Evolutionary conservation across 2,888 invertebrate species (phyloP).

Genomic region (Elaeidobius kamerunicus): DNA sequence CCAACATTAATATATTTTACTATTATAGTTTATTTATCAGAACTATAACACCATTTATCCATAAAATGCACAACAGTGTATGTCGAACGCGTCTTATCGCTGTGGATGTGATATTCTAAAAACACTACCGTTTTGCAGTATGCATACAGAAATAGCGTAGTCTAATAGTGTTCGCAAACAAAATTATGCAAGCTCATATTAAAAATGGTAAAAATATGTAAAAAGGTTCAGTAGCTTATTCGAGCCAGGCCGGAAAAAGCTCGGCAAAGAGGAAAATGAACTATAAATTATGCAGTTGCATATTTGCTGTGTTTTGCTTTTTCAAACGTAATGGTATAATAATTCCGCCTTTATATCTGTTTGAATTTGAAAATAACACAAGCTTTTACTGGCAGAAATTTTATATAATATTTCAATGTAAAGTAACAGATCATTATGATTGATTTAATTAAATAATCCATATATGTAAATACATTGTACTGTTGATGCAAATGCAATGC

Average conservation of each 20-base stretch:
- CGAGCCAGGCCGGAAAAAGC: conserved; percentile 18
- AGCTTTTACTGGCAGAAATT: conserved; percentile 38
- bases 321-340: conserved; percentile 7
- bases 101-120: conserved; percentile 18
- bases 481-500: too few relatives aligned
- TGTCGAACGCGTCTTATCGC: conserved; percentile 15
- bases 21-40: too few relatives aligned
- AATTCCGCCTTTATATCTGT: background rate
- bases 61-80: conserved; percentile 9
- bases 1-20: too few relatives aligned
- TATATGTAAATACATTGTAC: too few relatives aligned
- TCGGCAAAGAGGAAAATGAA: conserved; percentile 21
- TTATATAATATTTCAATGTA: too few relatives aligned
- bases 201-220: conserved; percentile 30
- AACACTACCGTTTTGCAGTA: conserved; percentile 13
- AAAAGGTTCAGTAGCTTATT: conserved; percentile 21
- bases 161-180: conserved; percentile 27
- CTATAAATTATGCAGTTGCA: conserved; percentile 27
- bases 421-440: too few relatives aligned
- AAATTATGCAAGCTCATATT: conserved; percentile 30
- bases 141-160: conserved; percentile 24
- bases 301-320: conserved; percentile 27
- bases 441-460: too few relatives aligned
- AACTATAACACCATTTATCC: too few relatives aligned
- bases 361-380: background rate